Percentiles rank a stretch among this genome's conserved stretches.
phyloP scores from a whole-genome alignment of 2,888 invertebrate species.

The Amblyjoppa proteus region DNA sequence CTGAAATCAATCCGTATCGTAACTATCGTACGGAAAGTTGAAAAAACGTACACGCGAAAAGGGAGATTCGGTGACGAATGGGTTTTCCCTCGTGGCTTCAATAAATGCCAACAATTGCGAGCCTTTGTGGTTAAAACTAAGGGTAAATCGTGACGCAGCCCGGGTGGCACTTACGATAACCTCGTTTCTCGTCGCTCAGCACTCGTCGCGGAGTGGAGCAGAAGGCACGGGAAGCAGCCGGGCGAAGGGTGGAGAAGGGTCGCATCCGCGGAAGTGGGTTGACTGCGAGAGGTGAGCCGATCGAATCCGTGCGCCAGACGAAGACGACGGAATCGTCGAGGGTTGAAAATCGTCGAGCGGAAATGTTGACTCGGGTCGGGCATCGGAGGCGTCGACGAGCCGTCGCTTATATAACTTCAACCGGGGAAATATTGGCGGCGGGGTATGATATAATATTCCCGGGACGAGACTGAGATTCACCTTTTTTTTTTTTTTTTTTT shows the following conservation, averaged over 20 bases:
- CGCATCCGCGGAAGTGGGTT: constrained; percentile 72
- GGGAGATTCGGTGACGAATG: background rate
- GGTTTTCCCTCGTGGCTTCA: constrained; percentile 61
- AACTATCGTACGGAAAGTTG: background rate
- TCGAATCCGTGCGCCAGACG: constrained; percentile 61
- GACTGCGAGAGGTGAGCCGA: constrained; percentile 78
- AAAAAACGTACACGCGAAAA: background rate
- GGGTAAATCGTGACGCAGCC: constrained; percentile 77
- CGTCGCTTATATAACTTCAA: constrained; percentile 8
- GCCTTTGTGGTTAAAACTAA: constrained; percentile 78
- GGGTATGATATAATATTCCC: constrained; percentile 72
- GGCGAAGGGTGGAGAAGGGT: constrained; percentile 68
- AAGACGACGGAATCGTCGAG: constrained; percentile 44
- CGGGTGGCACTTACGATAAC: constrained; percentile 80
- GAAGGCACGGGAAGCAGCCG: constrained; percentile 69
- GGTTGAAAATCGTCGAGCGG: constrained; percentile 58
- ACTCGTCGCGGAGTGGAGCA: constrained; percentile 58
- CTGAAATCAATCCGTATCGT: background rate
- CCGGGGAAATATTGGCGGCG: constrained; percentile 29
- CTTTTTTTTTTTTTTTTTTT: constrained; percentile 39
- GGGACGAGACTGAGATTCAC: constrained; percentile 71
- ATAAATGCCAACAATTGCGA: constrained; percentile 81
- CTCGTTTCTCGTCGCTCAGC: constrained; percentile 76
- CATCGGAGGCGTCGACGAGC: constrained; percentile 31
- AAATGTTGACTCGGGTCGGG: constrained; percentile 37